A percentile compares a stretch with the other conserved stretches of the same genome.
These are phyloP conservation scores for Xerus inauris DNA, from an alignment of 2,113 vertebrate genomes.

Conservation along the genomic window DNA sequence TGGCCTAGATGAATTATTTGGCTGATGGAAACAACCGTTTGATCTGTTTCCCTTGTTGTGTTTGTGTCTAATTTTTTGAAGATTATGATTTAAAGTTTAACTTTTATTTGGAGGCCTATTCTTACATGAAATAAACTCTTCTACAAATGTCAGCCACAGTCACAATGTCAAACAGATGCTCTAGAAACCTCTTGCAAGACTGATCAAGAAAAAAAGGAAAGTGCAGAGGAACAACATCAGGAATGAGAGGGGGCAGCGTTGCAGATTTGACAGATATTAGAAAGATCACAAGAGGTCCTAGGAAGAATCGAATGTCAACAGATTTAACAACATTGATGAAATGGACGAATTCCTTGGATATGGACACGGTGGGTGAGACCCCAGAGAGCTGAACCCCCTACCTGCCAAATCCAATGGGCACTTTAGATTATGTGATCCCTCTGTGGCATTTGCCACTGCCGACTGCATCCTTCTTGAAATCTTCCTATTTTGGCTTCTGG, in stretches of 20 bases:
- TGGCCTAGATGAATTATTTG: constrained; percentile 3
- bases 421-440: neutral
- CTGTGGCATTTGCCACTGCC: neutral
- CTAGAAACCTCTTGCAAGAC: neutral
- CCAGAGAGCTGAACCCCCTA: neutral
- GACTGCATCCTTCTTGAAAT: neutral
- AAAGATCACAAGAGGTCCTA: neutral
- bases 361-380: neutral
- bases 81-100: constrained; percentile 1
- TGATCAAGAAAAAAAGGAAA: neutral
- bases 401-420: neutral
- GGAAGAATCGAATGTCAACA: neutral
- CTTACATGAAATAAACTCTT: neutral
- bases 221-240: neutral
- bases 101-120: neutral
- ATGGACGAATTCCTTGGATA: neutral
- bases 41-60: neutral
- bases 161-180: neutral
- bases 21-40: neutral
- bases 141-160: neutral
- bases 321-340: neutral
- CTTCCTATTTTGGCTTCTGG: neutral
- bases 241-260: neutral
- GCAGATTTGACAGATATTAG: neutral
- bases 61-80: neutral